A percentile compares a stretch with the other conserved stretches of the same genome.
These are phyloP conservation scores for Daboia siamensis DNA, from an alignment of 2,113 vertebrate species.

Conservation along the genomic window DNA sequence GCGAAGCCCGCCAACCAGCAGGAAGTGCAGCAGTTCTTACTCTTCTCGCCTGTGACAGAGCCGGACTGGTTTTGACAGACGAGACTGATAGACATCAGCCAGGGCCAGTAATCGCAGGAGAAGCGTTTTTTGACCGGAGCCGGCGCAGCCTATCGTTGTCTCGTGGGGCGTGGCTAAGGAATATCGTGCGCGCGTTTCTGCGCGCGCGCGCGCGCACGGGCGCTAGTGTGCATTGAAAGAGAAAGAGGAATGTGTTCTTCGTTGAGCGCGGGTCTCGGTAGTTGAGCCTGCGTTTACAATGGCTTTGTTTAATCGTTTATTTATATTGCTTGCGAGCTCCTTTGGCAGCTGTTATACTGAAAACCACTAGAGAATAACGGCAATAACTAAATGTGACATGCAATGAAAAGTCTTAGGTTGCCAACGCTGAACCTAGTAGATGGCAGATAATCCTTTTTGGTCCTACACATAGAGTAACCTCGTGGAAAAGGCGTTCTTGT, in stretches of 20 bases:
- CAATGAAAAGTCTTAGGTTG: background rate
- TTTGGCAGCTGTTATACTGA: background rate
- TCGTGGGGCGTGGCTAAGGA: slow-evolving; percentile 55
- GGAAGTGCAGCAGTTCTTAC: slow-evolving; percentile 47
- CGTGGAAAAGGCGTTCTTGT: too few species aligned
- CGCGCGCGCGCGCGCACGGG: background rate
- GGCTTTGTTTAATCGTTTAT: background rate
- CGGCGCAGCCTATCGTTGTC: slow-evolving; percentile 50
- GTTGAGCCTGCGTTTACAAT: background rate
- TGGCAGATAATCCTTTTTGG: background rate
- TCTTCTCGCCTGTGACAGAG: slow-evolving; percentile 58
- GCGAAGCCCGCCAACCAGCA: slow-evolving; percentile 31
- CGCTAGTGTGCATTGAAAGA: background rate
- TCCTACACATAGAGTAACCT: background rate
- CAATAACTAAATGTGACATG: background rate
- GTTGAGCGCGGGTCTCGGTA: background rate
- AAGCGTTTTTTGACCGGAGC: background rate
- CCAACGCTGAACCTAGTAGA: background rate
- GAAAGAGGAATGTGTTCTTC: slow-evolving; percentile 39
- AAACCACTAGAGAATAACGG: background rate
- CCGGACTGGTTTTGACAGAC: slow-evolving; percentile 68
- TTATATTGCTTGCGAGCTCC: background rate
- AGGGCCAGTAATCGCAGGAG: slow-evolving; percentile 46
- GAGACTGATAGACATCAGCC: slow-evolving; percentile 54
- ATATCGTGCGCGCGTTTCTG: background rate